Evolutionary conservation across 2,113 vertebrate species (phyloP).

Genomic region (Pterocles orientalis): DNA sequence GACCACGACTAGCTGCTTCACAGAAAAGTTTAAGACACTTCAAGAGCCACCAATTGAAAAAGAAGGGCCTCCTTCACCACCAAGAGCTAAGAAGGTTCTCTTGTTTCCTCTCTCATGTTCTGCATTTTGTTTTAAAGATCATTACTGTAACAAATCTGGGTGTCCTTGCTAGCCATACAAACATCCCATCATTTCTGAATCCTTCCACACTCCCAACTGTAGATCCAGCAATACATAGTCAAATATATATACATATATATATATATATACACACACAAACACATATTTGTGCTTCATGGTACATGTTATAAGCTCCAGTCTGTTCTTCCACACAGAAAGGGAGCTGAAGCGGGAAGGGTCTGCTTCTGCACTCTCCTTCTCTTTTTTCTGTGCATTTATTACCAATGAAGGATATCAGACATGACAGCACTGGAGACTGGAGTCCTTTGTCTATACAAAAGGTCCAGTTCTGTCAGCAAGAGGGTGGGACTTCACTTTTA

Average conservation of each 20-base stretch:
- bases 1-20: not conserved
- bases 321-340: not conserved
- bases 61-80: not conserved
- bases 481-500: not conserved
- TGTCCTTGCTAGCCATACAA: not conserved
- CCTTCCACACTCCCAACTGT: not conserved
- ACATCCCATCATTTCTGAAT: not conserved
- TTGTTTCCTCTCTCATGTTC: not conserved
- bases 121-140: constrained; percentile 1
- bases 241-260: not conserved
- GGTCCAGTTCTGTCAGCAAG: not conserved
- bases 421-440: not conserved
- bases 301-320: not conserved
- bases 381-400: not conserved
- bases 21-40: not conserved
- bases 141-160: not conserved
- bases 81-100: not conserved
- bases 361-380: not conserved
- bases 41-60: not conserved
- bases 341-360: not conserved
- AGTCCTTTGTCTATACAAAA: constrained; percentile 25
- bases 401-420: not conserved
- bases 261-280: too few species aligned
- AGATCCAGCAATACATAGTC: not conserved
- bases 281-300: not conserved